phyloP scores from a whole-genome alignment of 2,888 invertebrate genomes.

The Notocelia uddmanniana region DNA sequence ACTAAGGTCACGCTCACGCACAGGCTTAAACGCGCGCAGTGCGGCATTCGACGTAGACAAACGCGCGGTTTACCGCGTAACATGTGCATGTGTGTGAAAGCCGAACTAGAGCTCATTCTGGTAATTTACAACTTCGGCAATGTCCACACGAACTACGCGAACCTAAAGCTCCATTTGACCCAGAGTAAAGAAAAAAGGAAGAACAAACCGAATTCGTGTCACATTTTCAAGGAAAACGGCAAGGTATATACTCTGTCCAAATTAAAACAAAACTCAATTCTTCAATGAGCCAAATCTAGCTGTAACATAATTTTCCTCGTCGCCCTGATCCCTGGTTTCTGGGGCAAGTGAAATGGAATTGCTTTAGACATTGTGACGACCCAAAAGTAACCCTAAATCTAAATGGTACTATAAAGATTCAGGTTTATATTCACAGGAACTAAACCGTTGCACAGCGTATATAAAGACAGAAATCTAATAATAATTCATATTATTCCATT shows the following conservation, averaged over 20 bases:
- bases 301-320: conserved; percentile 1
- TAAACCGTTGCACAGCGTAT: not conserved
- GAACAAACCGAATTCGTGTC: not conserved
- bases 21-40: too few species aligned
- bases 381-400: conserved; percentile 24
- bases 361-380: conserved; percentile 19
- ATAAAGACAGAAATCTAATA: not conserved
- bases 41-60: too few species aligned
- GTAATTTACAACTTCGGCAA: too few species aligned
- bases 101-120: too few species aligned
- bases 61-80: too few species aligned
- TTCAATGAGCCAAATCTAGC: not conserved
- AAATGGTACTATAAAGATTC: conserved; percentile 34
- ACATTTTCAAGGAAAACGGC: not conserved
- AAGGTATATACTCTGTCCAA: not conserved
- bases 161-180: not conserved
- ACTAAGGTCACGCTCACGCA: too few species aligned
- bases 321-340: conserved; percentile 20
- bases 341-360: conserved; percentile 31
- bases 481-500: too few species aligned
- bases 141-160: not conserved
- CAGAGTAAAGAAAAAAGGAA: not conserved
- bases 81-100: too few species aligned
- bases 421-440: conserved; percentile 32
- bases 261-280: conserved; percentile 14